phyloP scores from a whole-genome alignment of 2,797 vertebrate genomes.

The Stomatorhinus walkeri region DNA sequence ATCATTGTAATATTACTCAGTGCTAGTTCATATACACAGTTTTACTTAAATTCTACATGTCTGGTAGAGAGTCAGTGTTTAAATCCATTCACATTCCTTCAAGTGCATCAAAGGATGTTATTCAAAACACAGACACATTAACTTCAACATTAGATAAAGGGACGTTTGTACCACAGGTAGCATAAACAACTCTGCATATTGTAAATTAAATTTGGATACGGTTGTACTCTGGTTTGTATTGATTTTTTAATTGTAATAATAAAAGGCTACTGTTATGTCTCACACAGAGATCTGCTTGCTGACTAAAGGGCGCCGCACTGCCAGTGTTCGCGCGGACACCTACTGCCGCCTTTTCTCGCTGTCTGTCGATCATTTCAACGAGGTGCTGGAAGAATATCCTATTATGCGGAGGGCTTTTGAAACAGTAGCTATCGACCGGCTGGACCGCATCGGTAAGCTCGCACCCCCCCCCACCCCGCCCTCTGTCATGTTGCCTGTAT shows the following conservation, averaged over 20 bases:
- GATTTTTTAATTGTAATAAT: neutral
- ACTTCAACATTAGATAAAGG: neutral
- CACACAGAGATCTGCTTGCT: constrained; percentile 87
- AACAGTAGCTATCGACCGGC: constrained; percentile 87
- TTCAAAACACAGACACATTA: neutral
- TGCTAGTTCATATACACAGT: neutral
- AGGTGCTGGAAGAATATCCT: constrained; percentile 95
- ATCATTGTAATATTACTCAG: neutral
- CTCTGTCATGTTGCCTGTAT: constrained; percentile 40
- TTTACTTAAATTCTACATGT: neutral
- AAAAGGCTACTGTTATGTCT: neutral
- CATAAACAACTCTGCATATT: neutral
- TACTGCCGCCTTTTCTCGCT: constrained; percentile 97
- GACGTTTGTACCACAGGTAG: neutral
- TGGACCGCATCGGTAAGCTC: constrained; percentile 95
- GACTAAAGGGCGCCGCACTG: constrained; percentile 91
- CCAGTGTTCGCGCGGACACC: constrained; percentile 92
- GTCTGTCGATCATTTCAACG: constrained; percentile 97
- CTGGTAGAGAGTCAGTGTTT: neutral
- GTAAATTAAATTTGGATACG: neutral
- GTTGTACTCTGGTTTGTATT: neutral
- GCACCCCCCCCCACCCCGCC: neutral
- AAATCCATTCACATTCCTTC: neutral
- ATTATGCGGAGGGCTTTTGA: constrained; percentile 99
- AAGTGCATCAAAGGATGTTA: neutral